Base-by-base conservation (phyloP, 2,888 invertebrate species). In the Cetonia aurata region DNA sequence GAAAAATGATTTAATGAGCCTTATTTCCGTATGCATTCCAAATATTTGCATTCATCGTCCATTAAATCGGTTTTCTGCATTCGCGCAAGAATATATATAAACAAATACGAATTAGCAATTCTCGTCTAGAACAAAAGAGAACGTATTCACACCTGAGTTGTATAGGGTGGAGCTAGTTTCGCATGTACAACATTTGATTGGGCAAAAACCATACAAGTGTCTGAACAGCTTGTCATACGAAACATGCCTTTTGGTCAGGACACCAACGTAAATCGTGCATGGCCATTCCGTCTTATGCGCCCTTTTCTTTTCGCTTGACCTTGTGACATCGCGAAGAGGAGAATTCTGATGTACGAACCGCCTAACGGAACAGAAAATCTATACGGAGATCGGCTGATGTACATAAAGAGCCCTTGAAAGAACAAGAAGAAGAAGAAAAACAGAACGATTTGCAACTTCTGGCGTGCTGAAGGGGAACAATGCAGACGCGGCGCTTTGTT, bases 81-180 rank as follows among this genome's bases (percentile, higher is more conserved):
- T 33, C 33, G 33, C 6, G 33, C 4, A 33, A 33, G 3, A 33
- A 33, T 33, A 37, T 10, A 37, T 37, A 10, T 8, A 1, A 6
- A 8, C 8, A 10, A 37, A 37, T 37, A 37, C 37, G 37, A 25
- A 8, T 37, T 37, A 37, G 3, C 37, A 37, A 3, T 37, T 37
- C 37, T 17, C 50, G 17, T 15, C 62, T 42, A 41, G 12, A 33
- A 65, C 15, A 50, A 65, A 68, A 56, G 57, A 33, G 48, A 67
- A 73, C 65, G 52, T 57, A 71, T 75, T 75, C 72, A 75, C 75
- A 75, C 75, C 74, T 75, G 73, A 74, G 70, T 60, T 72, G 72
- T 57, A 71, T 72, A 71, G 75, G 75, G 75, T 75, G 75, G 75
- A 74, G 75, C 73, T 72, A 75, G 41, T 52, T 55, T 55, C 48